Evolutionary conservation across 2,888 invertebrate genomes (phyloP).

Genomic region (Lithophane semibrunnea): DNA sequence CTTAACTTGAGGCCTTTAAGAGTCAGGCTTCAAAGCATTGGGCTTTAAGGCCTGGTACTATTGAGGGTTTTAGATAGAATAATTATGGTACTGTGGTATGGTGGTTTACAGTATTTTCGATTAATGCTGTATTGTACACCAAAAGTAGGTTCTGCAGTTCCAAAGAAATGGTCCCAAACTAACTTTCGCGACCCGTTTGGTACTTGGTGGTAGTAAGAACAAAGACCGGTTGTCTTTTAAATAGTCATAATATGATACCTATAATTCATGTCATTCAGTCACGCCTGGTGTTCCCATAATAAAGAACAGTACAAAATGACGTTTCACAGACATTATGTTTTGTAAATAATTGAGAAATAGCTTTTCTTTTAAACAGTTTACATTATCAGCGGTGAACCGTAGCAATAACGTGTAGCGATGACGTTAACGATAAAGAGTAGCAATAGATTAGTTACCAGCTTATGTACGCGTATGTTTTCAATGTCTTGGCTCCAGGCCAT

Average conservation of each 20-base stretch:
- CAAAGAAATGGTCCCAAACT: background rate
- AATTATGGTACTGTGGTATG: background rate
- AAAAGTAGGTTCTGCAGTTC: background rate
- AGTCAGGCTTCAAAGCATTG: background rate
- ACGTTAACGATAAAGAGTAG: constrained; percentile 54
- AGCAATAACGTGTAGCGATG: constrained; percentile 43
- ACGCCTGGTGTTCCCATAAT: constrained; percentile 16
- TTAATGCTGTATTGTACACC: background rate
- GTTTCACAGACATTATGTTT: constrained; percentile 29
- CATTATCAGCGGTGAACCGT: constrained; percentile 35
- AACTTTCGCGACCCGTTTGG: background rate
- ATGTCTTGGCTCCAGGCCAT: constrained; percentile 64
- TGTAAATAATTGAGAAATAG: constrained; percentile 33
- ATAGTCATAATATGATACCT: background rate
- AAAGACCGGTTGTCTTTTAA: background rate
- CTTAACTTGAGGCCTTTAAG: background rate
- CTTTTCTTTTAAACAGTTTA: constrained; percentile 48
- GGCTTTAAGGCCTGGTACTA: background rate
- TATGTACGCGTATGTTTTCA: constrained; percentile 37
- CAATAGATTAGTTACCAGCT: constrained; percentile 59
- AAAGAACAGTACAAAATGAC: constrained; percentile 21
- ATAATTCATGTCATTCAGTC: background rate
- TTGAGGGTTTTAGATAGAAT: background rate
- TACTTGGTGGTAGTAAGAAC: background rate
- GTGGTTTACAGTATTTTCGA: background rate